Evolutionary conservation across 2,113 vertebrate species (phyloP).

Genomic region (Campylorhamphus procurvoides): DNA sequence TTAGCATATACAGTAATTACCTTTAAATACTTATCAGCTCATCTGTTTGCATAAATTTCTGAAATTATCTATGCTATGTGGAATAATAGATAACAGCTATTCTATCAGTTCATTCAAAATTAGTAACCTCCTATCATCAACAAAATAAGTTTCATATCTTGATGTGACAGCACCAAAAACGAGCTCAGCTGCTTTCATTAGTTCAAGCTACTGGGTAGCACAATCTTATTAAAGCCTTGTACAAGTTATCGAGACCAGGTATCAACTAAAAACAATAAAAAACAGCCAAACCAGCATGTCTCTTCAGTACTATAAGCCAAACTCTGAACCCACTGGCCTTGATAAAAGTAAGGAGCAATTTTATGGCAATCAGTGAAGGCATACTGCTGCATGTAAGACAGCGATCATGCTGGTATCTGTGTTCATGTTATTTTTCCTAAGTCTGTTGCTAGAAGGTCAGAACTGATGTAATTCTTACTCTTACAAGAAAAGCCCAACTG

Average conservation of each 20-base stretch:
- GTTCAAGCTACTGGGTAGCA: neutral
- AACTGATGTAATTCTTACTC: constrained; percentile 34
- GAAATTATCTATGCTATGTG: neutral
- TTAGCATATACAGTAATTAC: neutral
- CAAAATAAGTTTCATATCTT: neutral
- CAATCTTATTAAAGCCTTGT: neutral
- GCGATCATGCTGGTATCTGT: neutral
- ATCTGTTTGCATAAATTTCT: neutral
- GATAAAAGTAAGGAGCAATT: constrained; percentile 1
- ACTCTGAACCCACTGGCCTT: neutral
- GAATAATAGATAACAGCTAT: neutral
- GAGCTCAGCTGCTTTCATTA: neutral
- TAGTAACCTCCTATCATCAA: neutral
- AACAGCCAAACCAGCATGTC: neutral
- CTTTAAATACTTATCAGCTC: neutral
- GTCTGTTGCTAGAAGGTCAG: constrained; percentile 45
- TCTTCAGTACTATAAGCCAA: neutral
- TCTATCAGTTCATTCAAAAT: constrained; percentile 17
- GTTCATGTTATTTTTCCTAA: neutral
- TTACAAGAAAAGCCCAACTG: constrained; percentile 18
- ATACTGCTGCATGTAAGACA: neutral
- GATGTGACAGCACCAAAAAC: neutral
- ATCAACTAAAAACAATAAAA: neutral
- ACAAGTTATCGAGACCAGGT: neutral
- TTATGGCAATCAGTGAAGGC: neutral